Evolutionary conservation across 2,888 invertebrate genomes (phyloP).

Genomic region (Rapana venosa): DNA sequence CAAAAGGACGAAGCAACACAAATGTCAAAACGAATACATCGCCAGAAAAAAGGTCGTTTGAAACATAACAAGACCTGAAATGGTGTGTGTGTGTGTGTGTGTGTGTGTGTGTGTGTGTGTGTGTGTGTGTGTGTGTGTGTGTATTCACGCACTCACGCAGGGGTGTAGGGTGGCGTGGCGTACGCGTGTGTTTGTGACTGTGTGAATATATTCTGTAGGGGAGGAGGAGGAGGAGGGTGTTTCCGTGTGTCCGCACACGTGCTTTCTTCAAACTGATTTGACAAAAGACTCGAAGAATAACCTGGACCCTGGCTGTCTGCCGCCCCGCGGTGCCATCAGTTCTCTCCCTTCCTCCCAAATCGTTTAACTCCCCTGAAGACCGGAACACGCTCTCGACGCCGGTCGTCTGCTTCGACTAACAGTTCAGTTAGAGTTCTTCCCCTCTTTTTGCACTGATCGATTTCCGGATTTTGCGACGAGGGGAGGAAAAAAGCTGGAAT

Average conservation of each 20-base stretch:
- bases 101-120: neutral
- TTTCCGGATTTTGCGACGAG: conserved; percentile 21
- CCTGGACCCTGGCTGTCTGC: conserved; percentile 26
- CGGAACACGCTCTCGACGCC: conserved; percentile 31
- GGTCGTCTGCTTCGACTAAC: conserved; percentile 25
- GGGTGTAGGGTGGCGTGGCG: neutral
- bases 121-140: neutral
- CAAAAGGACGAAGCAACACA: too few species aligned
- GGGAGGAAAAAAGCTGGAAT: neutral
- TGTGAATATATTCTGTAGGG: neutral
- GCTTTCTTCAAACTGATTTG: neutral
- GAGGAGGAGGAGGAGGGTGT: neutral
- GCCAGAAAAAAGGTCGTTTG: too few species aligned
- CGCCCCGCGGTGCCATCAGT: neutral
- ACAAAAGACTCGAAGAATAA: neutral
- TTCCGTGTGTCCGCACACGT: neutral
- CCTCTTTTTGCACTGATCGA: conserved; percentile 18
- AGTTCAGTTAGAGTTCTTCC: conserved; percentile 20
- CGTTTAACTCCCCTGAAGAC: conserved; percentile 11
- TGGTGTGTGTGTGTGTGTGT: too few species aligned
- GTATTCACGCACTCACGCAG: neutral
- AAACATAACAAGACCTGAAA: too few species aligned
- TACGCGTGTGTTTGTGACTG: neutral
- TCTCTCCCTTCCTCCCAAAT: neutral
- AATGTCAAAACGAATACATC: too few species aligned